These are phyloP conservation scores for Epinotia bilunana DNA, from an alignment of 2,888 invertebrate species.

Conservation along the genomic window DNA sequence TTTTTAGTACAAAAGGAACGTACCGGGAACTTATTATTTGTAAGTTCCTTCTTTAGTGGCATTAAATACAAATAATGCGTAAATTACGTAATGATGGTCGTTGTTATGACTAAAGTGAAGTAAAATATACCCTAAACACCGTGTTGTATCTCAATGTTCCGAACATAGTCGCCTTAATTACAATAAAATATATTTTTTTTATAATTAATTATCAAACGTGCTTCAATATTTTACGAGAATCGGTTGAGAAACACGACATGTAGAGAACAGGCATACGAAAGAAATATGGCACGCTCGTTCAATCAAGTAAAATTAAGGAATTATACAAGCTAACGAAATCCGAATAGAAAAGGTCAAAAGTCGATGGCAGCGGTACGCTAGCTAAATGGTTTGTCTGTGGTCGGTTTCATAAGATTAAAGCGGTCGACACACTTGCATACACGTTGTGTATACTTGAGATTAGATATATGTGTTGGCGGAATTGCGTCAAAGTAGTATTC, in stretches of 20 bases:
- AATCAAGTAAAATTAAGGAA: background rate
- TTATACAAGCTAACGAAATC: conserved; percentile 27
- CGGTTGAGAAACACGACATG: no score
- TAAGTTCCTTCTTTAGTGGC: background rate
- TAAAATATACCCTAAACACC: background rate
- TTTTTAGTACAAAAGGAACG: conserved; percentile 8
- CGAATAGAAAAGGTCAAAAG: conserved; percentile 47
- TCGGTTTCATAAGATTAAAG: conserved; percentile 19
- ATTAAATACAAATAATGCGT: background rate
- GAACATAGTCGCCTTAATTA: no score
- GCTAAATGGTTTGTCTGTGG: conserved; percentile 43
- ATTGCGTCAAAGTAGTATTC: no score
- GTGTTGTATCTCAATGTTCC: no score
- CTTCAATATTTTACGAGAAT: no score
- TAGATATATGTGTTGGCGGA: no score
- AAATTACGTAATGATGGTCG: background rate
- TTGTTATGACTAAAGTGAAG: background rate
- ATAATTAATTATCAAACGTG: no score
- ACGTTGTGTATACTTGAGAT: no score
- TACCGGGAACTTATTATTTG: background rate
- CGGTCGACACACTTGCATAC: background rate
- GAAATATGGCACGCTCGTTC: no score
- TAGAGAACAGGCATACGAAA: no score
- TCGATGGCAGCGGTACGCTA: conserved; percentile 34
- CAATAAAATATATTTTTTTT: no score